phyloP scores from a whole-genome alignment of 1,140 invertebrate species.

The Zaprionus ghesquierei region DNA sequence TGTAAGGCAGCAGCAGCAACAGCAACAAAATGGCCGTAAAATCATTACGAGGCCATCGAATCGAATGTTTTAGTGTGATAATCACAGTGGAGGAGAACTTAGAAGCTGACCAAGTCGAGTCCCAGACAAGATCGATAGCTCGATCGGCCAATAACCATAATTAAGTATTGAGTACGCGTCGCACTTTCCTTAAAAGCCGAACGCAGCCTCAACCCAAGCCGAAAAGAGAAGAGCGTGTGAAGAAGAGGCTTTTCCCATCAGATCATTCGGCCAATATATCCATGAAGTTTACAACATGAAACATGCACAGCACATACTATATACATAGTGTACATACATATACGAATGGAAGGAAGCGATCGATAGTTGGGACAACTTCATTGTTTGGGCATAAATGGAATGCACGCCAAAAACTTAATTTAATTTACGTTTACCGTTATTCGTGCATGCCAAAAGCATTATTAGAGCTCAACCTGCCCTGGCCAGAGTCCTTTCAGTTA shows the following conservation, averaged over 20 bases:
- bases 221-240: neutral
- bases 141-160: constrained; percentile 20
- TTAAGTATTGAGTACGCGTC: constrained; percentile 8
- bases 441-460: neutral
- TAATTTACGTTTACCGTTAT: neutral
- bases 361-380: neutral
- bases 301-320: no score
- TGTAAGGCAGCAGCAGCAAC: constrained; percentile 16
- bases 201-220: neutral
- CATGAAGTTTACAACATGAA: no score
- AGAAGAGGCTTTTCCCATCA: neutral
- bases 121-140: constrained; percentile 1
- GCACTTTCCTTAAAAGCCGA: neutral
- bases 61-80: constrained; percentile 2
- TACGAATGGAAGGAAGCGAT: no score
- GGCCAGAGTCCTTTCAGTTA: neutral
- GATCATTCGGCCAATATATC: no score
- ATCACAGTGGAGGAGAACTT: neutral
- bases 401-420: neutral
- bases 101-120: neutral
- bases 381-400: neutral
- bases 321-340: no score
- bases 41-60: constrained; percentile 41
- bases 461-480: neutral
- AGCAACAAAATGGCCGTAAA: constrained; percentile 28